Percentiles rank a stretch among this genome's conserved stretches.
phyloP scores from a whole-genome alignment of 2,113 vertebrate genomes.

The Boulengeromyrus knoepffleri region DNA sequence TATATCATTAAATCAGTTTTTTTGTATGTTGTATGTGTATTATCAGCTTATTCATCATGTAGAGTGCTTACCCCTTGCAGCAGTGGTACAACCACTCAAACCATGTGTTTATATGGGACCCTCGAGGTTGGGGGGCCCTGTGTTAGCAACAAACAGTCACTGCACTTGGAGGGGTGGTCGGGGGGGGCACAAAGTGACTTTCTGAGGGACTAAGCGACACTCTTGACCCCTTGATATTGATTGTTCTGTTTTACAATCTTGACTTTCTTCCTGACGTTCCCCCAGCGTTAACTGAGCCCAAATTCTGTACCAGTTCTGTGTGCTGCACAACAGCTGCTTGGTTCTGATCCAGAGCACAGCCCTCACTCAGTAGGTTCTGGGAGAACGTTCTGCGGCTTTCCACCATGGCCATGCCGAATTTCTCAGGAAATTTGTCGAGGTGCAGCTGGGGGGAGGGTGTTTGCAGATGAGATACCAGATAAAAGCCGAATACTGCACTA shows the following conservation, averaged over 20 bases:
- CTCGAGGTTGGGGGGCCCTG: neutral
- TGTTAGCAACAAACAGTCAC: neutral
- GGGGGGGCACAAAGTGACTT: neutral
- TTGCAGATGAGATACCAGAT: neutral
- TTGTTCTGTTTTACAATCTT: neutral
- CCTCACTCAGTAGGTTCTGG: neutral
- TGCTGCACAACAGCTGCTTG: neutral
- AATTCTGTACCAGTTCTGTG: neutral
- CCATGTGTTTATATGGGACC: neutral
- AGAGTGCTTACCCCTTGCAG: neutral
- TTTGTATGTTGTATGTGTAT: neutral
- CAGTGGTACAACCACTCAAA: neutral
- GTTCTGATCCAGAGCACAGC: neutral
- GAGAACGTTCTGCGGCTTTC: neutral
- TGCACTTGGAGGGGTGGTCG: neutral
- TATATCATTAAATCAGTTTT: neutral
- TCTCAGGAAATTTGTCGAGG: neutral
- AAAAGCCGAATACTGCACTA: neutral
- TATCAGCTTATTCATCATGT: neutral
- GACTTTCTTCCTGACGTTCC: neutral
- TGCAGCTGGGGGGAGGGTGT: neutral
- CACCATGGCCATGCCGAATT: neutral
- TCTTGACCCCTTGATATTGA: neutral
- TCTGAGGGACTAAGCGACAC: neutral
- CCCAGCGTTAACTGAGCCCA: neutral